A percentile compares a stretch with the other conserved stretches of the same genome.
These are phyloP conservation scores for Cynodonichthys magdalenae DNA, from an alignment of 2,797 vertebrate genomes.

Conservation along the genomic window DNA sequence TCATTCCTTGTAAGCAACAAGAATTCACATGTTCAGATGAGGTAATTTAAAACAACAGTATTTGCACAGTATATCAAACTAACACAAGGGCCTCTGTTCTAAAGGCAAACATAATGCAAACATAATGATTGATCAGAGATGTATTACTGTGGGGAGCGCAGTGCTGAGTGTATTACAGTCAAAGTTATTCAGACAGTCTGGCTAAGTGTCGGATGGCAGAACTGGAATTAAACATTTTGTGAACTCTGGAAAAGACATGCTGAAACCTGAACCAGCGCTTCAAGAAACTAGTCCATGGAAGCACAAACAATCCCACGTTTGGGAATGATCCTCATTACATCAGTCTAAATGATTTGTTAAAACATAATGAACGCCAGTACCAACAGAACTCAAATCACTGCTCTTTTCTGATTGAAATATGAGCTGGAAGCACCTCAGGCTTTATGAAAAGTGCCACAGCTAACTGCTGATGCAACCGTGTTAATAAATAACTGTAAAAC, in stretches of 20 bases:
- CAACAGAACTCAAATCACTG: background rate
- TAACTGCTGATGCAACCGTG: no score
- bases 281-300: background rate
- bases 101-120: slow-evolving; percentile 29
- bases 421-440: no score
- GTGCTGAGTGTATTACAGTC: background rate
- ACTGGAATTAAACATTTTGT: slow-evolving; percentile 60
- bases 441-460: no score
- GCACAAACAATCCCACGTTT: no score
- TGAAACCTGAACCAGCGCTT: slow-evolving; percentile 67
- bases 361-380: background rate
- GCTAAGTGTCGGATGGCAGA: background rate
- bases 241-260: slow-evolving; percentile 62
- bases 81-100: slow-evolving; percentile 8
- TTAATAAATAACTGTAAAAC: no score
- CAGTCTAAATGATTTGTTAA: no score
- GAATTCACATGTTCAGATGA: slow-evolving; percentile 55
- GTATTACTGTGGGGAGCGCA: background rate
- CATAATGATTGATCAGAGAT: slow-evolving; percentile 35
- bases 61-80: slow-evolving; percentile 25
- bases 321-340: no score
- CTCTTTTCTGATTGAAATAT: background rate
- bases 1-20: slow-evolving; percentile 56
- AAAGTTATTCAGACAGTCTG: background rate
- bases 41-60: slow-evolving; percentile 50